A percentile compares a stretch with the other conserved stretches of the same genome.
These are phyloP conservation scores for Sarcophaga variegata DNA, from an alignment of 2,888 invertebrate genomes.

Conservation along the genomic window DNA sequence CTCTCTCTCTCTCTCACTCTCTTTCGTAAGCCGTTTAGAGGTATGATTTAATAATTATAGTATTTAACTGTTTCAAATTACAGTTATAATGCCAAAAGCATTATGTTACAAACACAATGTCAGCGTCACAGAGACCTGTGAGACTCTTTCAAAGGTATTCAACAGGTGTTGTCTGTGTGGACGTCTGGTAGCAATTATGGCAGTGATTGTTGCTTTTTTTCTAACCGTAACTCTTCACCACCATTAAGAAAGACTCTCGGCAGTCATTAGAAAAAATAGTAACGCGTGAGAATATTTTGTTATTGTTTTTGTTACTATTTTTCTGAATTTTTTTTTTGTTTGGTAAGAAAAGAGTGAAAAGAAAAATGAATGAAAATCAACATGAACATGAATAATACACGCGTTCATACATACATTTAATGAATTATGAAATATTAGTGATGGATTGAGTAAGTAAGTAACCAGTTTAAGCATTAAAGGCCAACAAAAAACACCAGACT, in stretches of 20 bases:
- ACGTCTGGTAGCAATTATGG: background rate
- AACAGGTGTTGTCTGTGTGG: background rate
- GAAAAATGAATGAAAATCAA: background rate
- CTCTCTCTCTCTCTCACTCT: too few relatives aligned
- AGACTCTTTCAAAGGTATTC: background rate
- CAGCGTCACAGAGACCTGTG: too few relatives aligned
- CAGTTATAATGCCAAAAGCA: background rate
- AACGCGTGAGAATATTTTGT: constrained; percentile 53
- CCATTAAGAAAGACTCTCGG: background rate
- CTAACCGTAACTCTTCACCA: background rate
- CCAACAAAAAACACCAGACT: too few relatives aligned
- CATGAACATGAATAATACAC: too few relatives aligned
- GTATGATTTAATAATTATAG: constrained; percentile 1
- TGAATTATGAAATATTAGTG: too few relatives aligned
- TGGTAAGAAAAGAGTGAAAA: background rate
- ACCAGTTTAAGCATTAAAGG: too few relatives aligned
- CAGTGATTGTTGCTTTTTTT: background rate
- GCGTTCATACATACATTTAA: too few relatives aligned
- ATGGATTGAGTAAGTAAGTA: too few relatives aligned
- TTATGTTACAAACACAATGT: background rate
- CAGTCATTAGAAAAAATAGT: constrained; percentile 11
- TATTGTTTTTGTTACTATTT: background rate
- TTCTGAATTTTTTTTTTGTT: background rate
- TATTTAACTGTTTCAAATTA: background rate
- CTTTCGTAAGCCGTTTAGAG: background rate